phyloP scores from a whole-genome alignment of 2,888 invertebrate genomes.

The Acleris literana region DNA sequence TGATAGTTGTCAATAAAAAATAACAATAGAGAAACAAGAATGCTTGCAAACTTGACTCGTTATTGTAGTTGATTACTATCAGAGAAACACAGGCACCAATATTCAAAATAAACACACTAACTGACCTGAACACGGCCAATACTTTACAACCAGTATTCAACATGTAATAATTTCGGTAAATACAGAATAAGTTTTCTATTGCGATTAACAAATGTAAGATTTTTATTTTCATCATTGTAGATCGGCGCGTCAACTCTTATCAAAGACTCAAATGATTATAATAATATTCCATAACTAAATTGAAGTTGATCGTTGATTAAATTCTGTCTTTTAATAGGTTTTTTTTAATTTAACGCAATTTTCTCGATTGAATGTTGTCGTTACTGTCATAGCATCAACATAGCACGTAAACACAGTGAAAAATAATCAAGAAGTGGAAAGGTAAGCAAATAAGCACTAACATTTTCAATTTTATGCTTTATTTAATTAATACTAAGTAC shows the following conservation, averaged over 20 bases:
- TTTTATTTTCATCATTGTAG: not conserved
- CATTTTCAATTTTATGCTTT: too few relatives aligned
- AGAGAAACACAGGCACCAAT: not conserved
- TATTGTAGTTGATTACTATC: not conserved
- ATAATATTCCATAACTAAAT: not conserved
- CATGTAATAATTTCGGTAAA: not conserved
- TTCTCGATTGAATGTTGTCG: too few relatives aligned
- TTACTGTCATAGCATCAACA: too few relatives aligned
- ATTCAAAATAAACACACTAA: not conserved
- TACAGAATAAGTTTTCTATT: not conserved
- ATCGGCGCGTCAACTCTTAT: not conserved
- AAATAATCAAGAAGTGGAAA: too few relatives aligned
- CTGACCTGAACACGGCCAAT: not conserved
- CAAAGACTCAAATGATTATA: not conserved
- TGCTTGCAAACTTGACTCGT: not conserved
- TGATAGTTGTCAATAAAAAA: not conserved
- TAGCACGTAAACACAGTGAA: too few relatives aligned
- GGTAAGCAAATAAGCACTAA: too few relatives aligned
- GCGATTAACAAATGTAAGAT: not conserved
- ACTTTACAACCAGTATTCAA: not conserved
- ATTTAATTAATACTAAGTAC: too few relatives aligned
- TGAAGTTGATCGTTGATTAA: not conserved
- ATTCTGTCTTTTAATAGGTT: too few relatives aligned
- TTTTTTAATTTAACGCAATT: too few relatives aligned
- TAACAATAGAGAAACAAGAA: not conserved